phyloP scores from a whole-genome alignment of 2,888 invertebrate genomes.

The Ashinkailepas kermadecensis region DNA sequence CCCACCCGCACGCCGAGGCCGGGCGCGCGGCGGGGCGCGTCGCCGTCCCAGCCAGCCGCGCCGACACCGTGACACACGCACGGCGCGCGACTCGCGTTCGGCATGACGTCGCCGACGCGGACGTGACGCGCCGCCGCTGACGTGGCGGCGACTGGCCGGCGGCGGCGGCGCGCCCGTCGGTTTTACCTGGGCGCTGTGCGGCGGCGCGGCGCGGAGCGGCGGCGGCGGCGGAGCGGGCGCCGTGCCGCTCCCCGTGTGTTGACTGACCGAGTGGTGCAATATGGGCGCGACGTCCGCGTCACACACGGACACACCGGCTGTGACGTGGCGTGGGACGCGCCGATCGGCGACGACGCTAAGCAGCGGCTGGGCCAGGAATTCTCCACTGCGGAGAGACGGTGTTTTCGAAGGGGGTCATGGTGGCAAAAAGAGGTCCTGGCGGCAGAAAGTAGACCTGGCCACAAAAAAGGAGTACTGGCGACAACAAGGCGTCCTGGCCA shows the following conservation, averaged over 20 bases:
- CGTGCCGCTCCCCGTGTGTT: background rate
- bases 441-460: too few relatives aligned
- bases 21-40: background rate
- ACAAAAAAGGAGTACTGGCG: too few relatives aligned
- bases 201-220: background rate
- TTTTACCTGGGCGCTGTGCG: constrained; percentile 13
- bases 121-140: background rate
- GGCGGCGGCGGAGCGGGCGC: background rate
- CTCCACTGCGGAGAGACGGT: too few relatives aligned
- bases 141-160: background rate
- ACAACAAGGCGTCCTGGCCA: too few relatives aligned
- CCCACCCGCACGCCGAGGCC: background rate
- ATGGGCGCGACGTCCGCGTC: too few relatives aligned
- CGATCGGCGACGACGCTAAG: too few relatives aligned
- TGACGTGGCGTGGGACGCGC: too few relatives aligned
- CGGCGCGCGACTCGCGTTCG: background rate
- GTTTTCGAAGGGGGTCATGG: too few relatives aligned
- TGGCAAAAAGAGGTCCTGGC: too few relatives aligned
- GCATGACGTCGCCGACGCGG: background rate
- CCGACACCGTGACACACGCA: background rate
- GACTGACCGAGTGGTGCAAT: too few relatives aligned
- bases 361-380: too few relatives aligned
- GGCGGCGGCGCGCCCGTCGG: background rate
- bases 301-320: too few relatives aligned
- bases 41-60: constrained; percentile 13